Evolutionary conservation across 2,888 invertebrate genomes (phyloP).

Genomic region (Cacoxenus indagator): DNA sequence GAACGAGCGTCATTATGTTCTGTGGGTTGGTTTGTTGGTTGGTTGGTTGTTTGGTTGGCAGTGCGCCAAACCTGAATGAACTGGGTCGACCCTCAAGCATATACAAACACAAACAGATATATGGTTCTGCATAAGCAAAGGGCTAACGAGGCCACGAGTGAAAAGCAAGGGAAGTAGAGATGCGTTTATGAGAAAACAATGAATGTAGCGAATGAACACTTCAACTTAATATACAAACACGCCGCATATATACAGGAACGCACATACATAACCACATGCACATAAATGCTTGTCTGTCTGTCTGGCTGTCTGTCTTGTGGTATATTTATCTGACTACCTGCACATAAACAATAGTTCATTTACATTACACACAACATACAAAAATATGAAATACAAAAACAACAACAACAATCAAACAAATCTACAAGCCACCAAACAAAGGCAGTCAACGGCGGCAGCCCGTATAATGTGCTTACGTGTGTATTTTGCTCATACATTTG

Average conservation of each 20-base stretch:
- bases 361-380: conserved; percentile 31
- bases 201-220: conserved; percentile 12
- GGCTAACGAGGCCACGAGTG: neutral
- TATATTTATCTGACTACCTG: conserved; percentile 15
- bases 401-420: conserved; percentile 26
- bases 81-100: conserved; percentile 44
- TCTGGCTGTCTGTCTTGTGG: neutral
- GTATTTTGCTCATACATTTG: neutral
- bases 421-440: neutral
- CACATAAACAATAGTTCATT: conserved; percentile 63
- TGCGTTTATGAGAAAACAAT: conserved; percentile 17
- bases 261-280: too few species aligned
- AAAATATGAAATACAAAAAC: neutral
- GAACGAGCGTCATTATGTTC: neutral
- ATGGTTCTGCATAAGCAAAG: neutral
- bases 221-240: conserved; percentile 16
- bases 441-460: conserved; percentile 33
- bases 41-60: conserved; percentile 44
- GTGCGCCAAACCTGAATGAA: conserved; percentile 60
- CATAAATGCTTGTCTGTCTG: conserved; percentile 23
- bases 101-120: conserved; percentile 21
- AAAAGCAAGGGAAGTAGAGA: neutral
- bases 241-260: too few species aligned
- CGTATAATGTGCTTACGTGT: conserved; percentile 56
- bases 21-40: conserved; percentile 17